A percentile compares a stretch with the other conserved stretches of the same genome.
Conservation (phyloP, 1,140 invertebrate genomes). For the Drosophila parvula region DNA sequence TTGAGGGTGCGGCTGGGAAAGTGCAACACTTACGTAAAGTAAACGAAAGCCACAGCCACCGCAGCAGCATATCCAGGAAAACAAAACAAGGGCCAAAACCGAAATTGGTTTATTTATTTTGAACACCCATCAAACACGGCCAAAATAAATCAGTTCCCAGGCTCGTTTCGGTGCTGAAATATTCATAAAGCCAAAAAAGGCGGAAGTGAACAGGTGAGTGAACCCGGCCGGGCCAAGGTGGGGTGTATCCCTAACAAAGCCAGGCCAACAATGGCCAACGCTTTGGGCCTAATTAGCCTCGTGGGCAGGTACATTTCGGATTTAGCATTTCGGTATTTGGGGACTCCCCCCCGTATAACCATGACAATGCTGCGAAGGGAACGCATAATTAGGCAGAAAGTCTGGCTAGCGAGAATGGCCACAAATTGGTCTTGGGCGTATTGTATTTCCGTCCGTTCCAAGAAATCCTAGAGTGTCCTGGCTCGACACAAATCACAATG, state of each 20-base stretch:
- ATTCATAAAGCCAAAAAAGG: slow-evolving; percentile 58
- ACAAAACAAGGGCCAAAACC: slow-evolving; percentile 27
- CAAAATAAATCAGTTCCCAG: slow-evolving; percentile 39
- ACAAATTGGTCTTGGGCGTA: slow-evolving; percentile 45
- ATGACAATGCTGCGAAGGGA: slow-evolving; percentile 40
- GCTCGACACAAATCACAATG: slow-evolving; percentile 11
- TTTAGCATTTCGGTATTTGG: slow-evolving; percentile 30
- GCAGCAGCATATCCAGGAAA: slow-evolving; percentile 26
- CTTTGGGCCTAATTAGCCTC: slow-evolving; percentile 78
- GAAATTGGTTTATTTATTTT: slow-evolving; percentile 49
- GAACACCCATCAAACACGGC: slow-evolving; percentile 33
- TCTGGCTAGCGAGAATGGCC: slow-evolving; percentile 34
- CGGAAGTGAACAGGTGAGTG: slow-evolving; percentile 45
- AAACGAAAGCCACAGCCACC: slow-evolving; percentile 37
- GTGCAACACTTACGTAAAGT: slow-evolving; percentile 65
- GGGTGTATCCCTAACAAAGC: slow-evolving; percentile 39
- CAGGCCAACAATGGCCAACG: slow-evolving; percentile 64
- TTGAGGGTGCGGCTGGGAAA: slow-evolving; percentile 30
- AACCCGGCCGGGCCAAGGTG: neutral
- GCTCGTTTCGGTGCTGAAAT: slow-evolving; percentile 43
- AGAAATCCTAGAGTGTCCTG: slow-evolving; percentile 36
- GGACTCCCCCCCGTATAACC: neutral
- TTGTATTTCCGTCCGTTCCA: slow-evolving; percentile 37
- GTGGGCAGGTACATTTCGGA: slow-evolving; percentile 43
- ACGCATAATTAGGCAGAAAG: slow-evolving; percentile 76